These are phyloP conservation scores for Achlya flavicornis DNA, from an alignment of 2,888 invertebrate genomes.

Conservation along the genomic window DNA sequence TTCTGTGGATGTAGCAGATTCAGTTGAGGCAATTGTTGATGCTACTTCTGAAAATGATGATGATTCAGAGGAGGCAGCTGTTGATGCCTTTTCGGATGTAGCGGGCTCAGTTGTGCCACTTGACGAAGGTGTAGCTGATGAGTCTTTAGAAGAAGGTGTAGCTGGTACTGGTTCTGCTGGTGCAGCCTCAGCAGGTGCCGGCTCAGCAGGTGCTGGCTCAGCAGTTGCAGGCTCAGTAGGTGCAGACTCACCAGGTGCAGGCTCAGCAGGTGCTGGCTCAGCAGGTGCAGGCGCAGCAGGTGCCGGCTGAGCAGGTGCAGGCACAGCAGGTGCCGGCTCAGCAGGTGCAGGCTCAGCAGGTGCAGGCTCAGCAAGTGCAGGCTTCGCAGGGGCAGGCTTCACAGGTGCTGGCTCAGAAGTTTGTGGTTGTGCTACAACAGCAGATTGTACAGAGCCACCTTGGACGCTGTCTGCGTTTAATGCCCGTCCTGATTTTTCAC, in stretches of 20 bases:
- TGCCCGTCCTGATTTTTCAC: slow-evolving; percentile 53
- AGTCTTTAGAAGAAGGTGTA: not conserved
- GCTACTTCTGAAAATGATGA: slow-evolving; percentile 16
- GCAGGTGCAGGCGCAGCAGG: slow-evolving; percentile 15
- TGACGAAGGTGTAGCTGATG: not conserved
- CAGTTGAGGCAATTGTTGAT: slow-evolving; percentile 8
- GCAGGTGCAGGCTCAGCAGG: not conserved
- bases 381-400: slow-evolving; percentile 14
- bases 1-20: slow-evolving; percentile 22
- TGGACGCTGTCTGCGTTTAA: slow-evolving; percentile 43
- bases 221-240: slow-evolving; percentile 7
- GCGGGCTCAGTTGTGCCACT: not conserved
- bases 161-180: not conserved
- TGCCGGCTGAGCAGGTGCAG: not conserved
- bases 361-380: not conserved
- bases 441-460: slow-evolving; percentile 40
- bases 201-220: slow-evolving; percentile 14
- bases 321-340: not conserved
- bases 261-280: not conserved
- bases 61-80: slow-evolving; percentile 14
- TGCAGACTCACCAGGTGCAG: not conserved
- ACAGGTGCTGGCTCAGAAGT: slow-evolving; percentile 8
- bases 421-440: slow-evolving; percentile 21
- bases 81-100: slow-evolving; percentile 14
- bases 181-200: slow-evolving; percentile 10